Evolutionary conservation across 2,888 invertebrate species (phyloP).

Genomic region (Tanytarsus gracilentus): DNA sequence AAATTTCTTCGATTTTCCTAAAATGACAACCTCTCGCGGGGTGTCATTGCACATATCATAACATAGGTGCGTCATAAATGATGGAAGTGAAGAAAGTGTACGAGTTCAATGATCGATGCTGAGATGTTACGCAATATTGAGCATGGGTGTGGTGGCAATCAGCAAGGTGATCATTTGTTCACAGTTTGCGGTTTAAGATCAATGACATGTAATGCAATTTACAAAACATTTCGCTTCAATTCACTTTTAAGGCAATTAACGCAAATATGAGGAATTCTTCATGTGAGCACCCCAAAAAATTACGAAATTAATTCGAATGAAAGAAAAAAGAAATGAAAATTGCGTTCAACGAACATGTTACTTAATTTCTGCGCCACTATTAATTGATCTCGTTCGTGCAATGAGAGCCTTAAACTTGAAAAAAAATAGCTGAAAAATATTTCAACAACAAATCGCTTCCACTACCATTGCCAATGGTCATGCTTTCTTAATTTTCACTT

Average conservation of each 20-base stretch:
- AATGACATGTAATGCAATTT: background rate
- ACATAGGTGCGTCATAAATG: too few species aligned
- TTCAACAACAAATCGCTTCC: too few species aligned
- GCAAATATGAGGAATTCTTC: too few species aligned
- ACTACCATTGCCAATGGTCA: background rate
- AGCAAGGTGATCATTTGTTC: background rate
- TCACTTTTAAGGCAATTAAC: too few species aligned
- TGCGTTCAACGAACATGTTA: background rate
- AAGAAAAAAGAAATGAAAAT: background rate
- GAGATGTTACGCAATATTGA: too few species aligned
- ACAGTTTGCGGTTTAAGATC: background rate
- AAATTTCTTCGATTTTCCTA: too few species aligned
- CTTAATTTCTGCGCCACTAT: background rate
- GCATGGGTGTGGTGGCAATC: background rate
- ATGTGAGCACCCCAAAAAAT: too few species aligned
- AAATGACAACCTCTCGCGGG: too few species aligned
- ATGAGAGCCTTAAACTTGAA: conserved; percentile 2
- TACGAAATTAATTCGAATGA: background rate
- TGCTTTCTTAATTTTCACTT: conserved; percentile 12
- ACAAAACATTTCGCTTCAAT: too few species aligned
- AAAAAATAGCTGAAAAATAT: background rate
- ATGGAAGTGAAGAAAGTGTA: too few species aligned
- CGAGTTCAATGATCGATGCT: too few species aligned
- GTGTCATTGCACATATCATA: too few species aligned
- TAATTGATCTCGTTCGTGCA: conserved; percentile 6